A percentile compares a stretch with the other conserved stretches of the same genome.
Conservation (phyloP, 2,113 vertebrate genomes). For the Capreolus pygargus region DNA sequence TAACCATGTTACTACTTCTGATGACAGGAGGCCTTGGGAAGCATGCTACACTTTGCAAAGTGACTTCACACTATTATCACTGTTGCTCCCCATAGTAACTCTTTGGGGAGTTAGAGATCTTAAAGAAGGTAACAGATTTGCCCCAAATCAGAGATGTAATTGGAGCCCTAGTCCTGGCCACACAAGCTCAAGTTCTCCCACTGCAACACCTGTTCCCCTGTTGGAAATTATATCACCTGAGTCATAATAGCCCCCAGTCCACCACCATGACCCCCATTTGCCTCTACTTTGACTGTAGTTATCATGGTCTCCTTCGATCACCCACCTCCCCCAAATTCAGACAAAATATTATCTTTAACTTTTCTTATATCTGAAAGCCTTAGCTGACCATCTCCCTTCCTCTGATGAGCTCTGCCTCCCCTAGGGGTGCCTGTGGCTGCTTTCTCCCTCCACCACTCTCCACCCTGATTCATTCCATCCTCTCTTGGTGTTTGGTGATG, state of each 20-base stretch:
- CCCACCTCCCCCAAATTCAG: not conserved
- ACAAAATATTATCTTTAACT: not conserved
- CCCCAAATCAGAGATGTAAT: not conserved
- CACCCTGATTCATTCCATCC: not conserved
- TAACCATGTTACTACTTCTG: not conserved
- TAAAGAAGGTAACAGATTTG: not conserved
- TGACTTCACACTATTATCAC: not conserved
- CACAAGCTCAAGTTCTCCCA: not conserved
- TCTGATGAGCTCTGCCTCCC: not conserved
- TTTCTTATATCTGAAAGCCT: not conserved
- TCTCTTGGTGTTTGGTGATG: not conserved
- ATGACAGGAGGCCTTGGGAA: not conserved
- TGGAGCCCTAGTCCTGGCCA: not conserved
- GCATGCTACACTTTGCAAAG: not conserved
- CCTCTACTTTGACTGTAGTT: not conserved
- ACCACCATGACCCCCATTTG: fast-evolving
- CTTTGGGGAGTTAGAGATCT: not conserved
- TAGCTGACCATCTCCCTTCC: not conserved
- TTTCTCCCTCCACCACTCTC: not conserved
- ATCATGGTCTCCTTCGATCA: not conserved
- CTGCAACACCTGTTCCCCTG: not conserved
- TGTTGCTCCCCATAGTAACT: not conserved
- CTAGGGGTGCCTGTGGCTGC: not conserved
- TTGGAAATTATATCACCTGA: not conserved
- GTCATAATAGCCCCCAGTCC: not conserved